Percentiles rank a stretch among this genome's conserved stretches.
phyloP scores from a whole-genome alignment of 92 coral and sea anemone species.

The Actinostola sp. region DNA sequence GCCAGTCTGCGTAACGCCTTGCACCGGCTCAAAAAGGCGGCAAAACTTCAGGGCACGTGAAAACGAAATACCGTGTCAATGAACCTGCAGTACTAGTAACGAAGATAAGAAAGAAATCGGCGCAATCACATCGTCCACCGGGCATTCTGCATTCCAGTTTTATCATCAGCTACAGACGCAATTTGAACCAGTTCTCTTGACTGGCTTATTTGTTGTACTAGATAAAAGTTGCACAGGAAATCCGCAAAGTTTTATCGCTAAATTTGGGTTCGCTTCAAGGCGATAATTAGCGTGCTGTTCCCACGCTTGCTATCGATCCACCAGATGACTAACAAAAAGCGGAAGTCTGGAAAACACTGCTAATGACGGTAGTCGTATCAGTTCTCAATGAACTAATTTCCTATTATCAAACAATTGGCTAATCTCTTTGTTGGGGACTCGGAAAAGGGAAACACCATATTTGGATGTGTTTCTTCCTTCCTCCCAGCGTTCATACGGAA shows the following conservation, averaged over 20 bases:
- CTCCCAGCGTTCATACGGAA: too few species aligned
- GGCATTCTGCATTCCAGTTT: constrained; percentile 2
- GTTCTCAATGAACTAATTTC: neutral
- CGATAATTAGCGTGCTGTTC: neutral
- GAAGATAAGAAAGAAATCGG: too few species aligned
- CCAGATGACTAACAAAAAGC: neutral
- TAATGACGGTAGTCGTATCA: neutral
- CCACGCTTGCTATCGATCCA: neutral
- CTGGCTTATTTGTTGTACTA: neutral
- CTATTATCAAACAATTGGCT: neutral
- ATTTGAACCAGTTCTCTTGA: neutral
- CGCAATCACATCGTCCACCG: too few species aligned
- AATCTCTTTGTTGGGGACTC: too few species aligned
- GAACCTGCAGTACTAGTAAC: too few species aligned
- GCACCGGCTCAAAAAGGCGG: too few species aligned
- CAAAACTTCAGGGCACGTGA: too few species aligned
- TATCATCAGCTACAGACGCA: neutral
- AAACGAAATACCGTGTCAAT: too few species aligned
- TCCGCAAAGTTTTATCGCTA: neutral
- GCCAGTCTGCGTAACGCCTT: too few species aligned
- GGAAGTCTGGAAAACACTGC: neutral
- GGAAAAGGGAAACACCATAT: too few species aligned
- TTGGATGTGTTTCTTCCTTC: too few species aligned
- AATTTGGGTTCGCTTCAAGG: neutral
- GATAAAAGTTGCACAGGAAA: neutral